Conservation (phyloP, 2,113 vertebrate genomes). For the Argyrosomus japonicus region DNA sequence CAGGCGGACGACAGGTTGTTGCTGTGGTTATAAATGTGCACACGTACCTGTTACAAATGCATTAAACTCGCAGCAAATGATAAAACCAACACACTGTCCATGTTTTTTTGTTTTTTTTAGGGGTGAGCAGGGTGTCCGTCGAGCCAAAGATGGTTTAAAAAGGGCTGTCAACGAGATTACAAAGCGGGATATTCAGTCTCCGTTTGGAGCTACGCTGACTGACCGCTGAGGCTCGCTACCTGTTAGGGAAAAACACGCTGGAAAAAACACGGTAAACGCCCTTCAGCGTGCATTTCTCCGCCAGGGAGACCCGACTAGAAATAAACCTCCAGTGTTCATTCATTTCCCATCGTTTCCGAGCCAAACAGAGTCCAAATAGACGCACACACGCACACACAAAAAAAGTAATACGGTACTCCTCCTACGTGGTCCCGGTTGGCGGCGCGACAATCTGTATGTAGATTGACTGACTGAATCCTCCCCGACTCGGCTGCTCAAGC, state of each 20-base stretch:
- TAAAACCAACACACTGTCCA: conserved; percentile 39
- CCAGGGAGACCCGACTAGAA: conserved; percentile 8
- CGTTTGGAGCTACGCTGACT: conserved; percentile 32
- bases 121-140: background rate
- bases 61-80: conserved; percentile 35
- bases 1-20: conserved; percentile 72
- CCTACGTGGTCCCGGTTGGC: conserved; percentile 73
- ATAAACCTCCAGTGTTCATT: conserved; percentile 46
- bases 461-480: conserved; percentile 52
- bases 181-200: conserved; percentile 68
- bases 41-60: conserved; percentile 77
- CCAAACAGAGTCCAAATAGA: conserved; percentile 19
- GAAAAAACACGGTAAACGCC: conserved; percentile 71
- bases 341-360: conserved; percentile 54
- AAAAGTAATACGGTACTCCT: conserved; percentile 44
- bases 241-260: conserved; percentile 75
- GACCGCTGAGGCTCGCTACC: conserved; percentile 68
- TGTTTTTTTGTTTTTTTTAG: conserved; percentile 5
- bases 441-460: conserved; percentile 73
- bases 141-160: conserved; percentile 46
- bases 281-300: conserved; percentile 56
- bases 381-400: conserved; percentile 30
- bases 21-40: conserved; percentile 11
- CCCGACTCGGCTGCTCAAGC: conserved; percentile 35
- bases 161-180: conserved; percentile 59